Conservation (phyloP, 2,888 invertebrate species). For the Oligia latruncula region DNA sequence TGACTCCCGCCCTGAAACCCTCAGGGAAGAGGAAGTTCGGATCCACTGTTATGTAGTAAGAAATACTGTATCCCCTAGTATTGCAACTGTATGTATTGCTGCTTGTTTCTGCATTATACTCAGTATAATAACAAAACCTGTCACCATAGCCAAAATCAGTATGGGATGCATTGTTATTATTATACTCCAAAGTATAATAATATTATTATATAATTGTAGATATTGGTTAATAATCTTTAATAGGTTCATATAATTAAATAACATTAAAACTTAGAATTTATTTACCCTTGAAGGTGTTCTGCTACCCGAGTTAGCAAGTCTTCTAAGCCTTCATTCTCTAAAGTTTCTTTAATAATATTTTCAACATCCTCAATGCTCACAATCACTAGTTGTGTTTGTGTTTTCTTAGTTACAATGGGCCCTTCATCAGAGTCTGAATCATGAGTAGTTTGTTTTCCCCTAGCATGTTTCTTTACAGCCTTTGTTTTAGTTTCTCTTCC, state of each 20-base stretch:
- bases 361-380: slow-evolving; percentile 92
- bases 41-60: background rate
- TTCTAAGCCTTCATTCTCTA: slow-evolving; percentile 94
- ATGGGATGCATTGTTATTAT: background rate
- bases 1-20: background rate
- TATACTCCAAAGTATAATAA: background rate
- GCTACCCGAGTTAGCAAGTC: slow-evolving; percentile 93
- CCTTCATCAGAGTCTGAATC: slow-evolving; percentile 93
- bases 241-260: background rate
- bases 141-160: background rate
- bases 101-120: background rate
- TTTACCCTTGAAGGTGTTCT: slow-evolving; percentile 92
- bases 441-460: slow-evolving; percentile 90
- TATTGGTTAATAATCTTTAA: background rate
- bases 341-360: slow-evolving; percentile 88
- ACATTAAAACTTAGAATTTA: slow-evolving; percentile 8
- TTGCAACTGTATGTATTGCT: background rate
- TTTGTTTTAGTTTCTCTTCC: slow-evolving; percentile 99
- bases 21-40: background rate
- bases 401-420: slow-evolving; percentile 82
- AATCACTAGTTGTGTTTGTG: slow-evolving; percentile 90
- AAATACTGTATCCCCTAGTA: background rate
- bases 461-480: slow-evolving; percentile 95
- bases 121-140: background rate
- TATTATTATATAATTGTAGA: background rate